These are phyloP conservation scores for Adineta ricciae DNA, from an alignment of 2,888 invertebrate species.

Conservation along the genomic window DNA sequence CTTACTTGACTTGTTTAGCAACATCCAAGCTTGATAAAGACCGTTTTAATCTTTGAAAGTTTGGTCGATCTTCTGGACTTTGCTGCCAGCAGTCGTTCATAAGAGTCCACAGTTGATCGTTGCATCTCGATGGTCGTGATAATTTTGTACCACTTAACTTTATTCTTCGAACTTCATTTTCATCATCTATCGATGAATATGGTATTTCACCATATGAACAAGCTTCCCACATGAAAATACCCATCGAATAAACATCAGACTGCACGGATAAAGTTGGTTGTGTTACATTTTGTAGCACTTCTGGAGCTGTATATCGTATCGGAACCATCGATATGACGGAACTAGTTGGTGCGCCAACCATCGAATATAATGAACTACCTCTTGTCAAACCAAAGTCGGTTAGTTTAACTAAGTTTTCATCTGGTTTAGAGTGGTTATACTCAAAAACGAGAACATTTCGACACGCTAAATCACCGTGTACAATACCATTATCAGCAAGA, in stretches of 20 bases:
- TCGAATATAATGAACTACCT: background rate
- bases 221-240: too few relatives aligned
- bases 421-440: background rate
- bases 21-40: background rate
- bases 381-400: background rate
- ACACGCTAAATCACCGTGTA: constrained; percentile 16
- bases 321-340: background rate
- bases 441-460: background rate
- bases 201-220: too few relatives aligned
- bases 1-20: background rate
- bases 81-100: too few relatives aligned
- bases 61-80: too few relatives aligned
- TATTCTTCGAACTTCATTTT: too few relatives aligned
- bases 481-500: background rate
- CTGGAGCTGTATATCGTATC: background rate
- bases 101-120: too few relatives aligned
- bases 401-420: background rate
- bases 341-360: background rate
- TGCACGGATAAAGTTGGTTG: too few relatives aligned
- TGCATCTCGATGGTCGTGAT: too few relatives aligned
- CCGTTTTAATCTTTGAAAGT: background rate
- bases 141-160: too few relatives aligned
- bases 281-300: background rate
- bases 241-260: too few relatives aligned
- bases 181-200: too few relatives aligned